Percentiles rank a stretch among this genome's conserved stretches.
These are phyloP conservation scores for Antheraea mylitta DNA, from an alignment of 1,140 invertebrate species.

Conservation along the genomic window DNA sequence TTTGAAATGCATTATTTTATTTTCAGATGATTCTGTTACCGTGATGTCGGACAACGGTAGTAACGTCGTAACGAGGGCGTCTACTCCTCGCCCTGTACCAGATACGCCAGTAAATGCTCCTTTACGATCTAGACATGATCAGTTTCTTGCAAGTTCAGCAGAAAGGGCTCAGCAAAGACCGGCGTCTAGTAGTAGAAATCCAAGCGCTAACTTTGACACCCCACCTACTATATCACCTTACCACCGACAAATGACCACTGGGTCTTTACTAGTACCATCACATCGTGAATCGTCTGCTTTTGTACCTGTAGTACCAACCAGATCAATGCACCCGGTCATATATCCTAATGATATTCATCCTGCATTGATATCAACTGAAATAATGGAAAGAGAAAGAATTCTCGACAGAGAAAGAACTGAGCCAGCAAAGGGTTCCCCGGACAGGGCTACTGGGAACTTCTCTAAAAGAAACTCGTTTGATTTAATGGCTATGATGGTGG, in stretches of 20 bases:
- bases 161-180: slow-evolving; percentile 65
- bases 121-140: slow-evolving; percentile 78
- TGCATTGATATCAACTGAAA: slow-evolving; percentile 74
- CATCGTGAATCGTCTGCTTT: slow-evolving; percentile 88
- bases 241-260: slow-evolving; percentile 81
- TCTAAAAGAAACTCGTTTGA: slow-evolving; percentile 83
- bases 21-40: slow-evolving; percentile 57
- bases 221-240: slow-evolving; percentile 80
- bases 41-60: slow-evolving; percentile 70
- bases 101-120: slow-evolving; percentile 58
- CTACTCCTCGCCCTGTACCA: slow-evolving; percentile 60
- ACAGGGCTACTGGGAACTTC: slow-evolving; percentile 71
- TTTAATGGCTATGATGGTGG: slow-evolving; percentile 92
- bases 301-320: slow-evolving; percentile 90
- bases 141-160: slow-evolving; percentile 77
- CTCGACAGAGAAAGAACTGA: slow-evolving; percentile 74
- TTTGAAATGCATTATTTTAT: slow-evolving; percentile 21
- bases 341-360: slow-evolving; percentile 84
- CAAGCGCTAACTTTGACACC: slow-evolving; percentile 81
- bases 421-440: slow-evolving; percentile 70
- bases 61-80: slow-evolving; percentile 62
- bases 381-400: slow-evolving; percentile 79
- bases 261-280: slow-evolving; percentile 72
- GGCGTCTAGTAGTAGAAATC: slow-evolving; percentile 76
- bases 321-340: slow-evolving; percentile 81